Percentiles rank a stretch among this genome's conserved stretches.
phyloP scores from a whole-genome alignment of 2,113 vertebrate species.

The Macaca mulatta region DNA sequence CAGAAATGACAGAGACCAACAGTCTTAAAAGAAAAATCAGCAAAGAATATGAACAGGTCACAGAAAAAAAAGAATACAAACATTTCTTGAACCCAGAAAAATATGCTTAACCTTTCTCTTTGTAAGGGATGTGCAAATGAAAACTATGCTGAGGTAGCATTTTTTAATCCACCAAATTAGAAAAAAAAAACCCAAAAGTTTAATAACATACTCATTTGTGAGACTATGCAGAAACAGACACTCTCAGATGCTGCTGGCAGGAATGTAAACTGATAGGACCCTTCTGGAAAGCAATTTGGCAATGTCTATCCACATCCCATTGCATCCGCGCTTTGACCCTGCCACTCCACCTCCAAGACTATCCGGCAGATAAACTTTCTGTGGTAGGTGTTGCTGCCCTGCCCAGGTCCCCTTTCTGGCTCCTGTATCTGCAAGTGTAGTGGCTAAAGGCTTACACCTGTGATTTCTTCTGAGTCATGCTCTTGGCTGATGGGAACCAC shows the following conservation, averaged over 20 bases:
- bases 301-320: background rate
- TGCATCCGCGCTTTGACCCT: background rate
- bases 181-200: background rate
- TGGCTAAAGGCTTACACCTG: background rate
- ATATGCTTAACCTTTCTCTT: background rate
- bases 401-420: background rate
- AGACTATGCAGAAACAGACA: background rate
- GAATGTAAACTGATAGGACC: background rate
- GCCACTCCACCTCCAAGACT: background rate
- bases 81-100: conserved; percentile 10
- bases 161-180: background rate
- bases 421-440: background rate
- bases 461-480: background rate
- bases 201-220: background rate
- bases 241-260: background rate
- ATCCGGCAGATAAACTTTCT: background rate
- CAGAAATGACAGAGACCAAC: background rate
- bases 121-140: background rate
- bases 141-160: background rate
- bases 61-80: background rate
- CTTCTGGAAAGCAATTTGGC: background rate
- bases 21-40: background rate
- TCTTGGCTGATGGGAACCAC: background rate
- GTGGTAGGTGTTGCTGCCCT: background rate
- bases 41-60: background rate